Conservation (phyloP, 2,797 vertebrate genomes). For the Microcaecilia unicolor region DNA sequence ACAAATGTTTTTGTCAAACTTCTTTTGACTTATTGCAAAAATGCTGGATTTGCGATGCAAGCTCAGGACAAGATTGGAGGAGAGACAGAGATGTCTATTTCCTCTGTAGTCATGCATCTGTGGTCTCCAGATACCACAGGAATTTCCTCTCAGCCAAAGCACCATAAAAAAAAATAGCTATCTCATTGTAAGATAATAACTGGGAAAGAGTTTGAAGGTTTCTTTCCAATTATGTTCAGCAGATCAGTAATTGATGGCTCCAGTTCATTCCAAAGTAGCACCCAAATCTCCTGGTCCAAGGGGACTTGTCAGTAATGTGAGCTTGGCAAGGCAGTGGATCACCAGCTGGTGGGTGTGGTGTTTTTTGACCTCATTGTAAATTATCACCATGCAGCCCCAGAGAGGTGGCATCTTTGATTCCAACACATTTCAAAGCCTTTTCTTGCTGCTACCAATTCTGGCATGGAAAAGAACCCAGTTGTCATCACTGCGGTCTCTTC, state of each 20-base stretch:
- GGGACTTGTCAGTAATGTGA: neutral
- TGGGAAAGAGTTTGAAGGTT: constrained; percentile 28
- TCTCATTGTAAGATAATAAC: constrained; percentile 6
- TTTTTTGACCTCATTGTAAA: neutral
- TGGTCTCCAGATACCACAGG: constrained; percentile 22
- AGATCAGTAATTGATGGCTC: neutral
- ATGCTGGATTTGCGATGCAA: no score
- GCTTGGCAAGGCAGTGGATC: no score
- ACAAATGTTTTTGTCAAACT: no score
- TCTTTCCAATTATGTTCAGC: constrained; percentile 3
- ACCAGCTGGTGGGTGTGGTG: neutral
- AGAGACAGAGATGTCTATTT: constrained; percentile 33
- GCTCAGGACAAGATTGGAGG: constrained; percentile 23
- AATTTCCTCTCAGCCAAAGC: constrained; percentile 27
- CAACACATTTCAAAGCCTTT: no score
- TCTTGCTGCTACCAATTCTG: no score
- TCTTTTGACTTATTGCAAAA: no score
- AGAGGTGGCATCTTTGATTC: no score
- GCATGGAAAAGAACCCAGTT: no score
- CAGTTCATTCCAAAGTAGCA: neutral
- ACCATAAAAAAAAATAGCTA: constrained; percentile 24
- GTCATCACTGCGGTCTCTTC: no score
- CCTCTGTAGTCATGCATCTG: constrained; percentile 38
- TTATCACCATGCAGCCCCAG: no score
- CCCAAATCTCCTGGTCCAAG: neutral